Evolutionary conservation across 2,113 vertebrate genomes (phyloP).

Genomic region (Nothoprocta perdicaria): DNA sequence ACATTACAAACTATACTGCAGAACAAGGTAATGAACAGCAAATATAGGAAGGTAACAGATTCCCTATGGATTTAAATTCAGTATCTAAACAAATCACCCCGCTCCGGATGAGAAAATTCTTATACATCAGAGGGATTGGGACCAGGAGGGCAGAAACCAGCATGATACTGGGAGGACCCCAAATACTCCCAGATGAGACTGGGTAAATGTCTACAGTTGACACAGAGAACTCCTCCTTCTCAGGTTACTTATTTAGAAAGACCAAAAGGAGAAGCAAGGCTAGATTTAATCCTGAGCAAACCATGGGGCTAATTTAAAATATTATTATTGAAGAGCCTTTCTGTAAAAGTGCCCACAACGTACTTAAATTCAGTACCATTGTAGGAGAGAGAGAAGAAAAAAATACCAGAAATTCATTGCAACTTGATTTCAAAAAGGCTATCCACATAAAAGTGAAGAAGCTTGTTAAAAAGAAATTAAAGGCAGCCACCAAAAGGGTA

Average conservation of each 20-base stretch:
- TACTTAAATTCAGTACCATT: neutral
- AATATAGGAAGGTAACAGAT: neutral
- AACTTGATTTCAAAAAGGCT: conserved; percentile 19
- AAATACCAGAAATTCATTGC: neutral
- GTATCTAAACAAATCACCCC: neutral
- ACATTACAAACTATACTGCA: neutral
- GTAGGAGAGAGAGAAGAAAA: conserved; percentile 11
- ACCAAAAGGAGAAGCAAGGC: neutral
- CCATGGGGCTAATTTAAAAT: neutral
- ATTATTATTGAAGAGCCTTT: neutral
- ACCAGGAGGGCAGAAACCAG: neutral
- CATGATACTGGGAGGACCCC: neutral
- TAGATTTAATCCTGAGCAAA: neutral
- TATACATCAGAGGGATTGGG: neutral
- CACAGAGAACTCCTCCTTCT: neutral
- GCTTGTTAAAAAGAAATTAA: conserved; percentile 52
- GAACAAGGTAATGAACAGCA: neutral
- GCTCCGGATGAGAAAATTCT: neutral
- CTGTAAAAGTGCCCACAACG: neutral
- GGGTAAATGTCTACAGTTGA: neutral
- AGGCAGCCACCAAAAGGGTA: conserved; percentile 32
- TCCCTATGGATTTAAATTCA: neutral
- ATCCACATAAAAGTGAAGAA: conserved; percentile 26
- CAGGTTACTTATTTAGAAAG: neutral
- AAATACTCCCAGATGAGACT: neutral